Conservation (phyloP, 2,888 invertebrate species). For the Pterobdella sp. region DNA sequence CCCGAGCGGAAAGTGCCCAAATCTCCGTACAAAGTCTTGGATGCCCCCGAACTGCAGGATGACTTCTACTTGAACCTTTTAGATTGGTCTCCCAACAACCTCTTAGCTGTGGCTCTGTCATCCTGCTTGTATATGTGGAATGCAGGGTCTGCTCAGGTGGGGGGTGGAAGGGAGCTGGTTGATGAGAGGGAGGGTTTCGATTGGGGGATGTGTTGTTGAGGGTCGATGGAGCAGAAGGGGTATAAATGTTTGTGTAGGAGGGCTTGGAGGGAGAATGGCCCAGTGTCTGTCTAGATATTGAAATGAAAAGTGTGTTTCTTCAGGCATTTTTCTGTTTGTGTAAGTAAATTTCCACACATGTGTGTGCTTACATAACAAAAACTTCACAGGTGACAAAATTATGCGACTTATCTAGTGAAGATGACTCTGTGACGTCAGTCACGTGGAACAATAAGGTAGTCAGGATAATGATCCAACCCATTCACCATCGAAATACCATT, state of each 20-base stretch:
- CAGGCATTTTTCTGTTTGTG: not conserved
- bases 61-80: constrained; percentile 98
- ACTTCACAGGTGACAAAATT: constrained; percentile 66
- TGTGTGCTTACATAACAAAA: not conserved
- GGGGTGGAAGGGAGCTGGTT: not conserved
- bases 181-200: not conserved
- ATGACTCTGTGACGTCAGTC: constrained; percentile 92
- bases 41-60: constrained; percentile 92
- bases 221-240: constrained; percentile 2
- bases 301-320: not conserved
- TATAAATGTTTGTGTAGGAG: not conserved
- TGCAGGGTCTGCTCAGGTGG: constrained; percentile 88
- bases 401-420: constrained; percentile 85
- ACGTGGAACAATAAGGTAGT: constrained; percentile 85
- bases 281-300: not conserved
- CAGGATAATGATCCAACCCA: too few species aligned
- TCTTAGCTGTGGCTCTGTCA: constrained; percentile 90
- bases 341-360: not conserved
- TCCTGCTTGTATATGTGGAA: constrained; percentile 98
- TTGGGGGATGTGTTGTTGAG: not conserved
- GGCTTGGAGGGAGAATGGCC: not conserved
- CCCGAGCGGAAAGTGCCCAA: constrained; percentile 96
- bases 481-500: too few species aligned
- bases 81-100: constrained; percentile 98
- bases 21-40: constrained; percentile 93